Conservation (phyloP, 1,140 invertebrate genomes). For the Drosophila obscura region DNA sequence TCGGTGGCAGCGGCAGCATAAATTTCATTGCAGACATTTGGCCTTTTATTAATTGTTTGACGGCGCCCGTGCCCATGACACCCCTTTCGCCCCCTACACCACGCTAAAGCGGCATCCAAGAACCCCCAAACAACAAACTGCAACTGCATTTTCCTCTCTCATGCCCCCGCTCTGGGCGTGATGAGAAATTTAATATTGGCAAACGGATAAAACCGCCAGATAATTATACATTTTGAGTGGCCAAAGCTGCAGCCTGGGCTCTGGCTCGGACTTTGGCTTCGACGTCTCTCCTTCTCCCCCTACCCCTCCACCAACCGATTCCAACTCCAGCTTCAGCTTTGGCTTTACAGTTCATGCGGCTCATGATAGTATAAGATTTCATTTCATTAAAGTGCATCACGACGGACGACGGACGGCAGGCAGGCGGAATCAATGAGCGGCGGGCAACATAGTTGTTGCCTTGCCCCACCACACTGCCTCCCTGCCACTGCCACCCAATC, state of each 20-base stretch:
- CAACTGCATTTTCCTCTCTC: slow-evolving; percentile 43
- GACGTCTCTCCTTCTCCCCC: not conserved
- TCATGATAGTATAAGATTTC: slow-evolving; percentile 83
- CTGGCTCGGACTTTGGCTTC: slow-evolving; percentile 28
- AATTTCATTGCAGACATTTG: slow-evolving; percentile 82
- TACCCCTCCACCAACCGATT: not conserved
- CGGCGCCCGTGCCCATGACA: slow-evolving; percentile 77
- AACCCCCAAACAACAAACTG: slow-evolving; percentile 23
- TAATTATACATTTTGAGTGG: slow-evolving; percentile 82
- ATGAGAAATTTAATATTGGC: slow-evolving; percentile 83
- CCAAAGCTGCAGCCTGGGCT: slow-evolving; percentile 49
- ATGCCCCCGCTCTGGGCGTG: slow-evolving; percentile 67
- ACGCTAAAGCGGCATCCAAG: slow-evolving; percentile 15
- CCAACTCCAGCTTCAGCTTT: slow-evolving; percentile 16
- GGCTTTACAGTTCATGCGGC: slow-evolving; percentile 60
- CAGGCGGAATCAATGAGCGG: slow-evolving; percentile 75
- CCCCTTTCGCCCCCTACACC: slow-evolving; percentile 29
- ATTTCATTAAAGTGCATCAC: slow-evolving; percentile 83
- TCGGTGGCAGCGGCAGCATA: slow-evolving; percentile 65
- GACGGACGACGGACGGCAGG: slow-evolving; percentile 63
- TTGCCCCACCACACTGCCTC: not conserved
- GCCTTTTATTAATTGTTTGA: slow-evolving; percentile 83
- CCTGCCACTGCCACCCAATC: slow-evolving; percentile 1
- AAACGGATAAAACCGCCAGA: slow-evolving; percentile 82
- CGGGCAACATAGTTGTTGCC: slow-evolving; percentile 60